phyloP scores from a whole-genome alignment of 2,113 vertebrate species.

The Lagopus muta region DNA sequence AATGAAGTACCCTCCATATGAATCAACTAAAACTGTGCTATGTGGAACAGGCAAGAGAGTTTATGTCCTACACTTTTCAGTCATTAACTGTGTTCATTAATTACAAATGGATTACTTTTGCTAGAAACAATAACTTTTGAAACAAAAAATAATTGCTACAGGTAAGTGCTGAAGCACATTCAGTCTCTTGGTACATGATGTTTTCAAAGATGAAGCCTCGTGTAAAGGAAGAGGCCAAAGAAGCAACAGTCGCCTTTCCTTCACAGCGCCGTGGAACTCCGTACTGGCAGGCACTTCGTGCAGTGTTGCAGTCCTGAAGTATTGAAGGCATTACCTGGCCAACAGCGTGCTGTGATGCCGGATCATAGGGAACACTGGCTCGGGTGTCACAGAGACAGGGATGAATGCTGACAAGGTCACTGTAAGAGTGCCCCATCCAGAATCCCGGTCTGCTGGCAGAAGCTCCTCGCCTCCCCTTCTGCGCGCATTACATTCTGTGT shows the following conservation, averaged over 20 bases:
- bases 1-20: background rate
- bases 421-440: fast-evolving
- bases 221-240: background rate
- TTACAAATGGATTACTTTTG: constrained; percentile 13
- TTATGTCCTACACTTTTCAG: constrained; percentile 6
- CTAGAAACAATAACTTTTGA: constrained; percentile 6
- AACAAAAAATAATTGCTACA: background rate
- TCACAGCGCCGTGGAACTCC: background rate
- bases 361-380: background rate
- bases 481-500: fast-evolving
- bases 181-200: background rate
- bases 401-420: background rate
- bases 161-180: background rate
- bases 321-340: background rate
- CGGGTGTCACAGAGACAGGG: fast-evolving
- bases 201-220: background rate
- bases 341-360: background rate
- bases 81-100: background rate
- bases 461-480: background rate
- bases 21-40: background rate
- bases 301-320: background rate
- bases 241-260: background rate
- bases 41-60: constrained; percentile 16
- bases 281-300: background rate
- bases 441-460: background rate